Evolutionary conservation across 2,113 vertebrate genomes (phyloP).

Genomic region (Hippocampus zosterae): DNA sequence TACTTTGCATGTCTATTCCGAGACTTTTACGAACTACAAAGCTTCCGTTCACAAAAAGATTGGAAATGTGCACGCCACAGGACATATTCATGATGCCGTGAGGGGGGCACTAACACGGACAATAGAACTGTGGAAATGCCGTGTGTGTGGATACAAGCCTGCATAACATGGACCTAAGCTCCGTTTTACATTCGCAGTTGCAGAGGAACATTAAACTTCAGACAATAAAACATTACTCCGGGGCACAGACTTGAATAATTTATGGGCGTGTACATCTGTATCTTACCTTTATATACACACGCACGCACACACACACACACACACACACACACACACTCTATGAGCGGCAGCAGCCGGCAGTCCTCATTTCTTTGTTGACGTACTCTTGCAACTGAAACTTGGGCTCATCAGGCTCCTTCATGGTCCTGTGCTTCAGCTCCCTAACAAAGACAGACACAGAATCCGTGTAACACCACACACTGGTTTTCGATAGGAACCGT

Average conservation of each 20-base stretch:
- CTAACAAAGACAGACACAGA: constrained; percentile 56
- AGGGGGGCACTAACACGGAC: not conserved
- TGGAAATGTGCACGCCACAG: constrained; percentile 43
- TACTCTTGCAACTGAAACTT: constrained; percentile 91
- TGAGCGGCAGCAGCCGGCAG: constrained; percentile 80
- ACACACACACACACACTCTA: constrained; percentile 55
- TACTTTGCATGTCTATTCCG: constrained; percentile 21
- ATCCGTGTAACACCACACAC: too few relatives aligned
- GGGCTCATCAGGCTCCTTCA: constrained; percentile 80
- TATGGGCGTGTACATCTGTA: constrained; percentile 6
- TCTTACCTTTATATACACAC: not conserved
- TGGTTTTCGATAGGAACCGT: not conserved
- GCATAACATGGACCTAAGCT: constrained; percentile 12
- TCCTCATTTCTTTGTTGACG: constrained; percentile 82
- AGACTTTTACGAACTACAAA: constrained; percentile 39
- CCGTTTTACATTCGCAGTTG: constrained; percentile 64
- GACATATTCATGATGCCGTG: constrained; percentile 12
- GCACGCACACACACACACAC: constrained; percentile 1
- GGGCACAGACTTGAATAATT: constrained; percentile 2
- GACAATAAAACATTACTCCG: constrained; percentile 13
- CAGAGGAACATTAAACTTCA: constrained; percentile 26
- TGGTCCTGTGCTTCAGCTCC: constrained; percentile 87
- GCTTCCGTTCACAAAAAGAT: constrained; percentile 31
- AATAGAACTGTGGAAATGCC: not conserved
- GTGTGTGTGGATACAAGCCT: constrained; percentile 19